These are phyloP conservation scores for Venturia canescens DNA, from an alignment of 1,140 invertebrate genomes.

Conservation along the genomic window DNA sequence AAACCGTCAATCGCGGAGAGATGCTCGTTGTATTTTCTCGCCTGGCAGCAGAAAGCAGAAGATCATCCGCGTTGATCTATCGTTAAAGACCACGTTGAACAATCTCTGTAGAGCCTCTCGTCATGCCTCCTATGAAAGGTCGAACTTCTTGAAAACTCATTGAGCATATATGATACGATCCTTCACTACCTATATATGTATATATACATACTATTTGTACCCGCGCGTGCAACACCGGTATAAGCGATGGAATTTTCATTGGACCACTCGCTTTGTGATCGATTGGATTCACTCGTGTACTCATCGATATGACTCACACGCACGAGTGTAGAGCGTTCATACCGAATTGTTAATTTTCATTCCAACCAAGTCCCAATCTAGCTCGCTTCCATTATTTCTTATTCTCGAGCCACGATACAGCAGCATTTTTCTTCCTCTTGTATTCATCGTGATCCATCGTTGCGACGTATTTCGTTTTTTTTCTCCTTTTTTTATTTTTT, in stretches of 20 bases:
- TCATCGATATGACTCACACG: neutral
- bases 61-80: conserved; percentile 40
- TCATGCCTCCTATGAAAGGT: conserved; percentile 38
- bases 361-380: neutral
- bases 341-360: conserved; percentile 20
- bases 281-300: conserved; percentile 28
- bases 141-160: conserved; percentile 34
- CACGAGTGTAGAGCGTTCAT: neutral
- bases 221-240: too few species aligned
- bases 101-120: conserved; percentile 18
- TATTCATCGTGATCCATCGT: conserved; percentile 15
- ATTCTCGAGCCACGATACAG: neutral
- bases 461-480: neutral
- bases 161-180: conserved; percentile 35
- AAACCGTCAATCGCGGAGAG: conserved; percentile 18
- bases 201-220: too few species aligned
- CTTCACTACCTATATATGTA: neutral
- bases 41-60: neutral
- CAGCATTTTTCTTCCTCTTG: neutral
- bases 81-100: conserved; percentile 36
- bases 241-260: conserved; percentile 30
- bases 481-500: neutral
- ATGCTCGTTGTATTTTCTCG: neutral
- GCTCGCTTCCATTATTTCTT: neutral
- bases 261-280: conserved; percentile 22